phyloP scores from a whole-genome alignment of 1,140 invertebrate species.

The Pectinophora gossypiella region DNA sequence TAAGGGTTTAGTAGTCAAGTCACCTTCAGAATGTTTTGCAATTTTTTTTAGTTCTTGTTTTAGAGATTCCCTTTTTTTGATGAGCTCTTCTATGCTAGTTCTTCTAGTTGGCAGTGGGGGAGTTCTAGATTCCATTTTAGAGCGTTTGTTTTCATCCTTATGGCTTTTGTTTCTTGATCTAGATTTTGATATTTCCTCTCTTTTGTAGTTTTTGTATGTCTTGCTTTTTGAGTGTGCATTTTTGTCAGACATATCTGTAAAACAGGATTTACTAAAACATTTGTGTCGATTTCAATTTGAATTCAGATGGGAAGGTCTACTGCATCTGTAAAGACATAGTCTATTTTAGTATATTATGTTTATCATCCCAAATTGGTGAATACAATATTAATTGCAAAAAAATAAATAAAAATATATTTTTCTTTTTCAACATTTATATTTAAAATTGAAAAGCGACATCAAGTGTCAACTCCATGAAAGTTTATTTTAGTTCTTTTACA shows the following conservation, averaged over 20 bases:
- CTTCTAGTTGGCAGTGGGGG: slow-evolving; percentile 44
- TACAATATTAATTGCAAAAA: neutral
- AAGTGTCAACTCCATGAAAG: slow-evolving; percentile 47
- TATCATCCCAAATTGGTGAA: neutral
- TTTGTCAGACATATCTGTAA: slow-evolving; percentile 39
- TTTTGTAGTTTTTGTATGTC: slow-evolving; percentile 27
- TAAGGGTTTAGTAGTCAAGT: slow-evolving; percentile 13
- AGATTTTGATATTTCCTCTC: slow-evolving; percentile 25
- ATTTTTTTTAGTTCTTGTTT: slow-evolving; percentile 39
- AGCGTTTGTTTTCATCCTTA: slow-evolving; percentile 16
- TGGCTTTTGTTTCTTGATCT: slow-evolving; percentile 29
- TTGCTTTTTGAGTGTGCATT: slow-evolving; percentile 35
- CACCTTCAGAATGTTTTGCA: slow-evolving; percentile 23
- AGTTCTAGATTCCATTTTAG: slow-evolving; percentile 39
- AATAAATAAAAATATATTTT: slow-evolving; percentile 9
- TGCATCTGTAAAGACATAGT: slow-evolving; percentile 30
- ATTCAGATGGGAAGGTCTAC: neutral
- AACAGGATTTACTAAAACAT: slow-evolving; percentile 5
- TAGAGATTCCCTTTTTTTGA: slow-evolving; percentile 49
- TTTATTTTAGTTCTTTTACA: slow-evolving; percentile 4
- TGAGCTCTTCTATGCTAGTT: slow-evolving; percentile 43
- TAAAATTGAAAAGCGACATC: slow-evolving; percentile 5
- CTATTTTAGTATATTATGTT: neutral
- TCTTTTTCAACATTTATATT: slow-evolving; percentile 7
- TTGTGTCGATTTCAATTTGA: slow-evolving; percentile 9